These are phyloP conservation scores for Quadriops clusia DNA, from an alignment of 2,888 invertebrate species.

Conservation along the genomic window DNA sequence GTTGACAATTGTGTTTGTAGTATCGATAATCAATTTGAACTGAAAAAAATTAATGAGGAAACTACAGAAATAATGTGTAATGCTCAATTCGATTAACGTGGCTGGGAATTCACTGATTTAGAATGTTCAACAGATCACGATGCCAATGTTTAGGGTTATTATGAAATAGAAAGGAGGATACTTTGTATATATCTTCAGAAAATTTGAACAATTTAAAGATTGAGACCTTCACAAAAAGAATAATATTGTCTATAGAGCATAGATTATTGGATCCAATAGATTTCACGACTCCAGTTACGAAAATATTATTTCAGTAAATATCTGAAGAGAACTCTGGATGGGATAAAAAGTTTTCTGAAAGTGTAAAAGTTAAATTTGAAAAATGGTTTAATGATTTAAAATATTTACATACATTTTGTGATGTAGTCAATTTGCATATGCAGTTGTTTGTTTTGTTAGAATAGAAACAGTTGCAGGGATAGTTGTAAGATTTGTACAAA, in stretches of 20 bases:
- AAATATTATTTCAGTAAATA: conserved; percentile 4
- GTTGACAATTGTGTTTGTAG: conserved; percentile 20
- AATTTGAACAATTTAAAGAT: neutral
- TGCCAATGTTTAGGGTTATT: conserved; percentile 3
- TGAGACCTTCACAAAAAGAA: conserved; percentile 1
- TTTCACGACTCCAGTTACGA: conserved; percentile 4
- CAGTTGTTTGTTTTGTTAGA: conserved; percentile 1
- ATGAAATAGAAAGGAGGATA: conserved; percentile 6
- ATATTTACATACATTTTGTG: conserved; percentile 8
- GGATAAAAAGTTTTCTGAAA: no score
- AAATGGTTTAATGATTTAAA: no score
- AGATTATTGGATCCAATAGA: conserved; percentile 7
- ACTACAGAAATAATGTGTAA: conserved; percentile 4
- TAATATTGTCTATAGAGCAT: conserved; percentile 7
- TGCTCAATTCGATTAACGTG: conserved; percentile 3
- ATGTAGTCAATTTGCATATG: conserved; percentile 5
- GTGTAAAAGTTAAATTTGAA: no score
- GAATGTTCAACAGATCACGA: neutral
- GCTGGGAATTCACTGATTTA: conserved; percentile 6
- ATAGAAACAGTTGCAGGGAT: no score
- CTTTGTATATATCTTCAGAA: neutral
- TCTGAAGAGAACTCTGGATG: conserved; percentile 5
- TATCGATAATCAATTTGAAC: no score
- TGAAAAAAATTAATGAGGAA: conserved; percentile 6
- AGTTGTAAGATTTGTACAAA: neutral